Percentiles rank a stretch among this genome's conserved stretches.
These are phyloP conservation scores for Albula glossodonta DNA, from an alignment of 2,113 vertebrate genomes.

Conservation along the genomic window DNA sequence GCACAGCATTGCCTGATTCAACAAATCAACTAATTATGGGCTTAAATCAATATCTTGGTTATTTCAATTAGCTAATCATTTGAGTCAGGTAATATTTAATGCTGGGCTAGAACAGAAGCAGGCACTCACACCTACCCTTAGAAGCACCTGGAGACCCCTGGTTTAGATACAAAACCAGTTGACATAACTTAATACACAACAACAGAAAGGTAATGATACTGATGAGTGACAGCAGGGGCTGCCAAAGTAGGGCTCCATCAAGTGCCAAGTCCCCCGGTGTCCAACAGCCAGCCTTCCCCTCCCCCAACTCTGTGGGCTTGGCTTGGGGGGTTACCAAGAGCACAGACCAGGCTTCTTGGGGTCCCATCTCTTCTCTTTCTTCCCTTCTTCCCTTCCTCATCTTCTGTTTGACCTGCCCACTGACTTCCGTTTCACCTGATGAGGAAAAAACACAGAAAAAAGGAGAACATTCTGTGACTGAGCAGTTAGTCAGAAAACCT, in stretches of 20 bases:
- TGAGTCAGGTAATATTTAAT: no score
- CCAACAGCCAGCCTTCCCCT: slow-evolving; percentile 64
- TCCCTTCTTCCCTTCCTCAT: slow-evolving; percentile 65
- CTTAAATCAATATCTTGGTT: no score
- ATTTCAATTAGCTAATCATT: no score
- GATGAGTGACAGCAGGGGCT: slow-evolving; percentile 64
- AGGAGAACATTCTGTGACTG: no score
- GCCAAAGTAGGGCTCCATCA: slow-evolving; percentile 68
- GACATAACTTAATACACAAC: slow-evolving; percentile 82
- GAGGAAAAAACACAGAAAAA: no score
- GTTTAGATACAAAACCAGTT: slow-evolving; percentile 67
- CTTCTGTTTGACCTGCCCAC: slow-evolving; percentile 78
- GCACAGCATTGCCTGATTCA: no score
- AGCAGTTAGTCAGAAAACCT: no score
- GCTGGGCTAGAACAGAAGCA: no score
- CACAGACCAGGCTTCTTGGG: slow-evolving; percentile 29
- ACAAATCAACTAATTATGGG: no score
- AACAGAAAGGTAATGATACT: slow-evolving; percentile 78
- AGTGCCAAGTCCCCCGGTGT: slow-evolving; percentile 75
- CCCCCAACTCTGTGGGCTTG: slow-evolving; percentile 53
- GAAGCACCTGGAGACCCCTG: slow-evolving; percentile 50
- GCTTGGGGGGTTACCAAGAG: slow-evolving; percentile 40
- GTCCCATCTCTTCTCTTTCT: not conserved
- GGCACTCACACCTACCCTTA: no score
- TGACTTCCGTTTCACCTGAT: slow-evolving; percentile 82